A percentile compares a stretch with the other conserved stretches of the same genome.
phyloP scores from a whole-genome alignment of 1,140 invertebrate genomes.

The Cotesia typhae region DNA sequence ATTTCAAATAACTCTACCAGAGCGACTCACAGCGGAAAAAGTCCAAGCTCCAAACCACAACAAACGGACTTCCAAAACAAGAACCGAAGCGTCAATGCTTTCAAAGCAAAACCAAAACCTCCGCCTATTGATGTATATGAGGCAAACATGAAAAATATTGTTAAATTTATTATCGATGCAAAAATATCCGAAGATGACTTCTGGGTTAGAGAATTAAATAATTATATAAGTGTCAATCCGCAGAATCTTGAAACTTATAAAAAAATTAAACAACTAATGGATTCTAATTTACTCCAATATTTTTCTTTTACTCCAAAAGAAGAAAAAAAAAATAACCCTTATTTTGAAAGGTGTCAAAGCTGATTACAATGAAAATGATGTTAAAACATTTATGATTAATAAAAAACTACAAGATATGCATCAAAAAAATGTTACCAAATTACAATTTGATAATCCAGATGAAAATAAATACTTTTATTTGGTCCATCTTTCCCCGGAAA shows the following conservation, averaged over 20 bases:
- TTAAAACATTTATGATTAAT: neutral
- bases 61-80: too few relatives aligned
- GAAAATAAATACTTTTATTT: constrained; percentile 12
- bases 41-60: too few relatives aligned
- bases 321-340: neutral
- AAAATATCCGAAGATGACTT: too few relatives aligned
- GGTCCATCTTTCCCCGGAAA: neutral
- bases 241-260: neutral
- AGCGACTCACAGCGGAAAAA: too few relatives aligned
- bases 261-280: neutral
- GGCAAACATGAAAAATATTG: too few relatives aligned
- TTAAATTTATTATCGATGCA: too few relatives aligned
- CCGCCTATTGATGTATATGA: too few relatives aligned
- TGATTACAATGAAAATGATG: constrained; percentile 3
- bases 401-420: neutral
- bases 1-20: too few relatives aligned
- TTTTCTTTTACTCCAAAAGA: constrained; percentile 22
- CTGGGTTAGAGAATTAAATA: too few relatives aligned
- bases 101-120: too few relatives aligned
- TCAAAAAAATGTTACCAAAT: neutral
- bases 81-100: too few relatives aligned
- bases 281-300: neutral
- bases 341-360: constrained; percentile 23
- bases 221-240: too few relatives aligned
- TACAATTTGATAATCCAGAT: constrained; percentile 9